Percentiles rank a stretch among this genome's conserved stretches.
These are phyloP conservation scores for Axea sp. DNA, from an alignment of 2,888 invertebrate genomes.

Conservation along the genomic window DNA sequence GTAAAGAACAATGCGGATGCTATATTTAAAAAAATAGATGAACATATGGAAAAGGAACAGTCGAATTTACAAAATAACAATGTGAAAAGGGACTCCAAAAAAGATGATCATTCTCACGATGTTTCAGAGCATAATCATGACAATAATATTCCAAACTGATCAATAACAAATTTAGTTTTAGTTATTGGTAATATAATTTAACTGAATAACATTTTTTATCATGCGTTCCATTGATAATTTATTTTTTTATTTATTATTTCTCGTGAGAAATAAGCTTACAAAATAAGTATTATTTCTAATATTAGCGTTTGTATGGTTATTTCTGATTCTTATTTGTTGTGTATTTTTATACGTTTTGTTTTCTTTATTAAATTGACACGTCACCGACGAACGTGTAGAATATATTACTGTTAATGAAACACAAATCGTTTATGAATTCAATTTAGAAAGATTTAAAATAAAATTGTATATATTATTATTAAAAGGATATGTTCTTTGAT, in stretches of 20 bases:
- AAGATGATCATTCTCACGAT: conserved; percentile 8
- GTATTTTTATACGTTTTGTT: conserved; percentile 26
- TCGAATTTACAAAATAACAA: conserved; percentile 23
- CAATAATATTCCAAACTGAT: conserved; percentile 38
- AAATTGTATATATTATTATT: conserved; percentile 9
- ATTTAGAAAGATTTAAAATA: background rate
- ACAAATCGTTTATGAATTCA: background rate
- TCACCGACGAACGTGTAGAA: background rate
- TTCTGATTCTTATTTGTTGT: conserved; percentile 31
- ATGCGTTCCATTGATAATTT: conserved; percentile 11
- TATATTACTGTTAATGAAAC: no score
- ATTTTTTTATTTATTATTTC: conserved; percentile 38
- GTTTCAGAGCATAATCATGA: conserved; percentile 33
- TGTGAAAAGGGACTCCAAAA: conserved; percentile 27
- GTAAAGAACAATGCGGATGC: conserved; percentile 32
- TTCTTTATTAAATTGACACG: conserved; percentile 9
- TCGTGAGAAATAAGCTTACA: conserved; percentile 7
- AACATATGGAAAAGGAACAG: conserved; percentile 38
- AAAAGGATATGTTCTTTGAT: background rate
- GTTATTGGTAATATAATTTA: no score
- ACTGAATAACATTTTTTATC: no score
- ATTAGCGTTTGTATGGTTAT: conserved; percentile 18
- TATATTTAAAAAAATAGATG: conserved; percentile 47
- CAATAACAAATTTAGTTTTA: conserved; percentile 1
- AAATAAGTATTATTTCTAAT: conserved; percentile 26